Base-by-base conservation (phyloP, 2,113 vertebrate species). In the Aptenodytes patagonicus region DNA sequence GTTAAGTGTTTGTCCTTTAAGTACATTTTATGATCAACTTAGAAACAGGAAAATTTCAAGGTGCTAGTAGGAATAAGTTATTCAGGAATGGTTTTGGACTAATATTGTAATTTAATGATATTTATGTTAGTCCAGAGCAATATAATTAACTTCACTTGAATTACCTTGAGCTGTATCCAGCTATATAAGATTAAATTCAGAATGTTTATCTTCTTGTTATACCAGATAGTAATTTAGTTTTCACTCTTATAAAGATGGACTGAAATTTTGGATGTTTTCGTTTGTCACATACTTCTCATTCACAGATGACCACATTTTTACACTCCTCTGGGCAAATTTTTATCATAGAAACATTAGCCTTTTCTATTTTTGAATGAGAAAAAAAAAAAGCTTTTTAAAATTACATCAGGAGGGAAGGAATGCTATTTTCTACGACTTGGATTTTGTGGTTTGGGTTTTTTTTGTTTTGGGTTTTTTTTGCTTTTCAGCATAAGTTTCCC, bases 251-350 rank as follows among this genome's bases (percentile, higher is more conserved):
- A 6, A 54, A 70, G 42, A 10, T 26, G 24, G 5, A 10, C 25
- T 0, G 3, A 32, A 36, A 9, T 64, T 44, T 65, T 46, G 10
- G 4, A 8, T 71, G 9, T n/a, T 70, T 79, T 51, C 0, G 0
- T 77, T 76, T 38, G 6, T 55, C 2, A 34, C 42, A 1, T 6
- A 10, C 14, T 75, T 66, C 11, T 68, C 18, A 11, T 78, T 88
- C 13, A 40, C 0, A 1, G 42, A 14, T 34, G 29, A n/a, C 5
- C 0, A 2, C 4, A 3, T 58, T 79, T 46, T 75, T 49, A 34
- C 5, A 10, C 6, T 72, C 22, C 8, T 76, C 10, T 83, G n/a
- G 19, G 21, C 17, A 68, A 73, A 64, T 46, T 89, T 69, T 55
- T 42, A 6, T 82, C 31, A 34, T 25, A 51, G 13, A 60, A 73